Evolutionary conservation across 2,888 invertebrate genomes (phyloP), one percentile per base, ranked within the genome.

Genomic region (Cheilosia grossa): DNA sequence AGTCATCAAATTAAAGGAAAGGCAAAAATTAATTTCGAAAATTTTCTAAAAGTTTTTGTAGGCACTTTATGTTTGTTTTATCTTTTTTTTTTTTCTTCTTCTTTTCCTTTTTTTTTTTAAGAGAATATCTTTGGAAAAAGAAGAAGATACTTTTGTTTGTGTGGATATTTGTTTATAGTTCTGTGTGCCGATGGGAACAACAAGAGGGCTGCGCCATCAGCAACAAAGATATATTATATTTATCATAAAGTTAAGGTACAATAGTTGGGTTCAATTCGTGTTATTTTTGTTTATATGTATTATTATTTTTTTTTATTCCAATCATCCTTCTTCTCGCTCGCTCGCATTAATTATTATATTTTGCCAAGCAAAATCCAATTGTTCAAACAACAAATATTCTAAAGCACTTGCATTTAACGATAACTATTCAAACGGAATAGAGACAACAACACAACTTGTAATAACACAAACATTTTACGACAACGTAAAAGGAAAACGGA

Each of bases 181-280:
- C n/a, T 75, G 17, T 27, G 53, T 61, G 75, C 67, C 75, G 33
- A 66, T 54, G 72, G 67, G 66, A 72, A 72, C 85, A 85, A 75
- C 85, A 85, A 85, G 85, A 85, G 66, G 85, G 85, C 80, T 81
- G 81, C n/a, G 37, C 42, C 47, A 67, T 33, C 70, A 81, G 47
- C 70, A 85, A 59, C 81, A 72, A 70, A 70, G 72, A 85, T 81
- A 30, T 30, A 27, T 30, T 30, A 27, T 30, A 30, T 30, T 9
- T 30, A 81, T 81, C 44, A 80, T 85, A 85, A 85, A 72, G 74
- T 75, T 81, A 85, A 85, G 85, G 85, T 85, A 85, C 85, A 81
- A 85, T 85, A 81, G 85, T 81, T 85, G 85, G 85, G 85, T 81
- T 72, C 44, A 72, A 75, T 81, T 81, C 70, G 66, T 75, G 54